Conservation (phyloP, 2,888 invertebrate genomes). For the Heliconius erato region DNA sequence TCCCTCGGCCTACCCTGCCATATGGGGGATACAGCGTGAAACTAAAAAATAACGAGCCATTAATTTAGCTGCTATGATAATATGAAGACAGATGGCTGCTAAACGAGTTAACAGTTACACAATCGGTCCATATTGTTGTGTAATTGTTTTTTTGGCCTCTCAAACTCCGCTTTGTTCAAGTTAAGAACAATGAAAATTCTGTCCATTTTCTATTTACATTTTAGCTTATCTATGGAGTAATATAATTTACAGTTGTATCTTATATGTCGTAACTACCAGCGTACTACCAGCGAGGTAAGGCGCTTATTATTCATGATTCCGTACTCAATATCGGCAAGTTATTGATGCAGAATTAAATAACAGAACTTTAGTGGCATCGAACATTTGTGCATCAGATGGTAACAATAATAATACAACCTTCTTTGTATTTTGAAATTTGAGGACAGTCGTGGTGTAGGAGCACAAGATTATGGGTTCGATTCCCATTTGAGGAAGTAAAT, state of each 20-base stretch:
- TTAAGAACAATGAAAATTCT: conserved; percentile 70
- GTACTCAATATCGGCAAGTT: conserved; percentile 44
- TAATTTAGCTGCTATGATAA: conserved; percentile 3
- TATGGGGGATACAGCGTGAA: too few species aligned
- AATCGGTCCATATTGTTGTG: conserved; percentile 70
- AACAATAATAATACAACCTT: background rate
- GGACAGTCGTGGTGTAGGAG: too few species aligned
- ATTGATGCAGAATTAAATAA: conserved; percentile 44
- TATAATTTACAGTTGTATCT: conserved; percentile 59
- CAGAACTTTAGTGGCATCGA: conserved; percentile 32
- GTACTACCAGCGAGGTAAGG: conserved; percentile 40
- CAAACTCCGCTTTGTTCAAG: conserved; percentile 58
- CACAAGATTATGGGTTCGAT: too few species aligned
- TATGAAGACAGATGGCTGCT: conserved; percentile 25
- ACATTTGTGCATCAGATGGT: conserved; percentile 27
- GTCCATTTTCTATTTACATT: conserved; percentile 68
- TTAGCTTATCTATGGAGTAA: conserved; percentile 68
- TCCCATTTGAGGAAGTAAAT: too few species aligned
- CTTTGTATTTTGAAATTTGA: background rate
- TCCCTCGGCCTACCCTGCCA: too few species aligned
- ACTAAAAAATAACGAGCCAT: too few species aligned
- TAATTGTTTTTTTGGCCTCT: conserved; percentile 72
- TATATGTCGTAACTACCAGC: conserved; percentile 50
- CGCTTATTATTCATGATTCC: conserved; percentile 49
- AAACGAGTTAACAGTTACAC: conserved; percentile 57